Evolutionary conservation across 2,888 invertebrate species (phyloP).

Genomic region (Sphecodes monilicornis): DNA sequence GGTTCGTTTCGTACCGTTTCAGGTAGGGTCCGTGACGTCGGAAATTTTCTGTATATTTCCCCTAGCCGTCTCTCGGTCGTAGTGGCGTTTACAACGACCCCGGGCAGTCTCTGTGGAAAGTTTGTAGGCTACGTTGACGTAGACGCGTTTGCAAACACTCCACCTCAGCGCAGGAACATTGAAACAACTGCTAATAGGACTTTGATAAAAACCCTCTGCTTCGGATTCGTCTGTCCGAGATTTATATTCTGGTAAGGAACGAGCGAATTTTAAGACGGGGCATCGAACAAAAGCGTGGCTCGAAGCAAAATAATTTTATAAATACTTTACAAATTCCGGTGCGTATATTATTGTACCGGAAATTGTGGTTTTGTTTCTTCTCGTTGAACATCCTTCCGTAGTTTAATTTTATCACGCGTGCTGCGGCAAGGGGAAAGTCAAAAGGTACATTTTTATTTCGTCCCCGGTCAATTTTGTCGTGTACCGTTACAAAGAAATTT

Average conservation of each 20-base stretch:
- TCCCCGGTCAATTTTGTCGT: slow-evolving; percentile 46
- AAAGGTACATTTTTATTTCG: slow-evolving; percentile 40
- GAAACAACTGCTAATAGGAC: slow-evolving; percentile 35
- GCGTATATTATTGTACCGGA: too few relatives aligned
- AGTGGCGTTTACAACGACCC: slow-evolving; percentile 3
- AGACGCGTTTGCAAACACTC: slow-evolving; percentile 60
- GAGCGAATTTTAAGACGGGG: too few relatives aligned
- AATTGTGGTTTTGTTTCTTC: too few relatives aligned
- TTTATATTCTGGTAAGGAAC: too few relatives aligned
- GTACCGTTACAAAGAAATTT: slow-evolving; percentile 28
- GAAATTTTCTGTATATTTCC: slow-evolving; percentile 23
- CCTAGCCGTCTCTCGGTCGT: background rate
- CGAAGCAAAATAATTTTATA: too few relatives aligned
- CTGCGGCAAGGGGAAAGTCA: background rate
- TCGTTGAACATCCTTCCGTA: too few relatives aligned
- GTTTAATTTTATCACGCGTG: background rate
- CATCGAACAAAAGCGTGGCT: too few relatives aligned
- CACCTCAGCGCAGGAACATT: slow-evolving; percentile 38
- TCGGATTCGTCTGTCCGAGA: too few relatives aligned
- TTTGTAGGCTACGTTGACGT: slow-evolving; percentile 42
- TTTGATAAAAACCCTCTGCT: background rate
- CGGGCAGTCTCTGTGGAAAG: slow-evolving; percentile 19
- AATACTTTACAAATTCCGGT: too few relatives aligned
- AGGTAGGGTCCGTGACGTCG: slow-evolving; percentile 29
- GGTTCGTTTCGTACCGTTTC: slow-evolving; percentile 12